A percentile compares a stretch with the other conserved stretches of the same genome.
Conservation (phyloP, 2,113 vertebrate species). For the Sapayoa aenigma region DNA sequence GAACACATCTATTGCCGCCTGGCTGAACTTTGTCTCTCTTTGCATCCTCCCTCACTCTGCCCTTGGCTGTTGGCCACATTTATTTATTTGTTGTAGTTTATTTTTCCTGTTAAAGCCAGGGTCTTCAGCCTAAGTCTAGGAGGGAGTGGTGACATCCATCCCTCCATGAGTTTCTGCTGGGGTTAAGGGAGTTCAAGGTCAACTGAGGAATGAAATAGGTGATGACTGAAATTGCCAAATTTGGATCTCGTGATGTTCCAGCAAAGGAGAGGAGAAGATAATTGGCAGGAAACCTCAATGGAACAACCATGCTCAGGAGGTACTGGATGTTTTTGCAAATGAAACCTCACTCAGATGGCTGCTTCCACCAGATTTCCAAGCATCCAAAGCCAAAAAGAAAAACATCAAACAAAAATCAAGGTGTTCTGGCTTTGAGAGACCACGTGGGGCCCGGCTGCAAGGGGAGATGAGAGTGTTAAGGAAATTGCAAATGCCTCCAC, state of each 20-base stretch:
- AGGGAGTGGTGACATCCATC: background rate
- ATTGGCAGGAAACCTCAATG: background rate
- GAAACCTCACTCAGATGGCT: background rate
- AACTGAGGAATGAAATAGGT: background rate
- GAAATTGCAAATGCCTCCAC: rapidly evolving
- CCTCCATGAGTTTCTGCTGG: background rate
- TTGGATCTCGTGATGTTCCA: background rate
- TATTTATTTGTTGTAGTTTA: background rate
- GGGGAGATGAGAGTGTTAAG: background rate
- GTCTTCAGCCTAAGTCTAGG: background rate
- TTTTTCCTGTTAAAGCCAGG: background rate
- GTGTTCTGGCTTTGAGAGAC: background rate
- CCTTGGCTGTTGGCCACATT: background rate
- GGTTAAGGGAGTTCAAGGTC: background rate
- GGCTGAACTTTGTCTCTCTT: background rate
- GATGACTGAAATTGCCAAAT: background rate
- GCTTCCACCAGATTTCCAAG: background rate
- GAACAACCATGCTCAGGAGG: background rate
- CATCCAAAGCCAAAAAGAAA: background rate
- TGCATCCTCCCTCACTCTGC: background rate
- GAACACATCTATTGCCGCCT: background rate
- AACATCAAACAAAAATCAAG: background rate
- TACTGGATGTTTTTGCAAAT: background rate
- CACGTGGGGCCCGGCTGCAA: background rate
- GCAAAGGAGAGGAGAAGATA: background rate